These are phyloP conservation scores for Leucophenga montana DNA, from an alignment of 2,888 invertebrate species.

Conservation along the genomic window DNA sequence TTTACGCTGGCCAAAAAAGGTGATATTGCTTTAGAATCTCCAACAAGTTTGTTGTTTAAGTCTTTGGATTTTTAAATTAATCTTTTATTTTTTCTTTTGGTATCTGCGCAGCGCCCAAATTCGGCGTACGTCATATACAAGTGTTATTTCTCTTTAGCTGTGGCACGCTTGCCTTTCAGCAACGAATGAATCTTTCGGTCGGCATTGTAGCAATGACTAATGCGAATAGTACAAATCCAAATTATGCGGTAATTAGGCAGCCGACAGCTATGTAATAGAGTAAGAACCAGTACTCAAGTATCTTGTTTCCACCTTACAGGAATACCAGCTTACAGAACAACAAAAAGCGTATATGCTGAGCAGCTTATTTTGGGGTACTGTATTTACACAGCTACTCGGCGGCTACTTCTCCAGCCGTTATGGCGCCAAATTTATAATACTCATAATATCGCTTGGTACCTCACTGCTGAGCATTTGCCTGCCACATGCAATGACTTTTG, in stretches of 20 bases:
- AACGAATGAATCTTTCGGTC: slow-evolving; percentile 80
- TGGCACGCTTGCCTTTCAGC: slow-evolving; percentile 76
- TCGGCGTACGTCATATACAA: slow-evolving; percentile 80
- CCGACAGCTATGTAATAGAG: background rate
- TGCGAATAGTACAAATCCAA: slow-evolving; percentile 69
- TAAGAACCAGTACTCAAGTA: background rate
- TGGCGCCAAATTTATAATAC: slow-evolving; percentile 78
- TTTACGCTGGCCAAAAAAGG: too few relatives aligned
- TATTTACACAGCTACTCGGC: slow-evolving; percentile 78
- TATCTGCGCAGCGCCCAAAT: background rate
- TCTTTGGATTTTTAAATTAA: slow-evolving; percentile 61
- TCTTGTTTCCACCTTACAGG: slow-evolving; percentile 50
- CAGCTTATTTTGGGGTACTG: slow-evolving; percentile 87
- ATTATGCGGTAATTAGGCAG: slow-evolving; percentile 70
- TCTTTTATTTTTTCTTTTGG: slow-evolving; percentile 74
- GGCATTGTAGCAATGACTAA: slow-evolving; percentile 82
- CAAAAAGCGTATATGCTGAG: slow-evolving; percentile 78
- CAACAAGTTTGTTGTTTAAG: too few relatives aligned
- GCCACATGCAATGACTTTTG: slow-evolving; percentile 79
- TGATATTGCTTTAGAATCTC: too few relatives aligned
- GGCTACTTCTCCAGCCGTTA: slow-evolving; percentile 79
- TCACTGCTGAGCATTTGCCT: slow-evolving; percentile 77
- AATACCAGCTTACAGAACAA: slow-evolving; percentile 73
- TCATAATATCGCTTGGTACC: slow-evolving; percentile 77
- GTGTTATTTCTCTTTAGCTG: slow-evolving; percentile 76